A percentile compares a stretch with the other conserved stretches of the same genome.
Conservation (phyloP, 2,113 vertebrate genomes). For the Grammomys surdaster region DNA sequence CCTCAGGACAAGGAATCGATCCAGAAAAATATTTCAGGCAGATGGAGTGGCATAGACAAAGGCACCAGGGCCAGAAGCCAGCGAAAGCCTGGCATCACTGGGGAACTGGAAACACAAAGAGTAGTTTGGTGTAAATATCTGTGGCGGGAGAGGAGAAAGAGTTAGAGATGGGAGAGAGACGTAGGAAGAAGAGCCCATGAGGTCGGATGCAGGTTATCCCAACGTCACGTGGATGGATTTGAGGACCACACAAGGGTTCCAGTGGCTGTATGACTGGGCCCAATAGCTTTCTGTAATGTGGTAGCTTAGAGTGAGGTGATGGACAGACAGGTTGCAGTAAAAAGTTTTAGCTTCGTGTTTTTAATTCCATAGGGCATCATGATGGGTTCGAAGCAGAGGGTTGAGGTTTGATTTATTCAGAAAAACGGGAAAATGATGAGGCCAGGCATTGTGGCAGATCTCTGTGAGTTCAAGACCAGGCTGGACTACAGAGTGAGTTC, state of each 20-base stretch:
- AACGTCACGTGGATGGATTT: background rate
- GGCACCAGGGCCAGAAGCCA: background rate
- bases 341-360: background rate
- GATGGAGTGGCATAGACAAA: background rate
- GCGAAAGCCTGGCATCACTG: background rate
- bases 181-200: background rate
- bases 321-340: background rate
- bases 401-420: background rate
- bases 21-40: background rate
- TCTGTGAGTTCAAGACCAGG: too few relatives aligned
- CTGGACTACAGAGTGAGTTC: too few relatives aligned
- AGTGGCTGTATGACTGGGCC: background rate
- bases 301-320: background rate
- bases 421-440: too few relatives aligned
- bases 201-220: background rate
- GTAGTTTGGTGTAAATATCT: background rate
- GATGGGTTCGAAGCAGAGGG: conserved; percentile 4
- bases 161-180: background rate
- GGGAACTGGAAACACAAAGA: background rate
- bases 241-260: background rate
- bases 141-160: background rate
- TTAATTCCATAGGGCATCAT: background rate
- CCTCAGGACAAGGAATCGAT: background rate
- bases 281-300: background rate
- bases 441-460: too few relatives aligned